Base-by-base conservation (phyloP, 2,888 invertebrate species). In the Diarsia dahlii region DNA sequence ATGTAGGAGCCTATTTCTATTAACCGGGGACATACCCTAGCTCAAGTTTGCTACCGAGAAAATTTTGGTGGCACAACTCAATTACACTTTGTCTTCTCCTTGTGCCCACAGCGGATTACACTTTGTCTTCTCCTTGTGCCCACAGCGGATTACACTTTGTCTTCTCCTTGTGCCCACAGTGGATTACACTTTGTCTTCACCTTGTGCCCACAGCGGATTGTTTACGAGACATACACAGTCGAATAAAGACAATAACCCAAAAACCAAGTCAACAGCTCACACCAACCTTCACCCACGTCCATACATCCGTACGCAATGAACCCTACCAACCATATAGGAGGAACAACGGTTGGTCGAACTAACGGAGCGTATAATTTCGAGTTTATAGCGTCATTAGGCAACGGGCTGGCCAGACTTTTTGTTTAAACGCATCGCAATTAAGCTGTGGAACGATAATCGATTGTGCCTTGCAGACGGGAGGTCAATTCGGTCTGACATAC, bases 351-450 rank as follows among this genome's bases (percentile, higher is more conserved):
- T 89, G 92, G 90, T 87, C 81, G 88, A 87, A 86, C 89, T 92
- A 94, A 92, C 94, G 91, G 94, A 94, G 91, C 95, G 94, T 94
- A 91, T 94, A 94, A 95, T 95, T 94, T 92, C 90, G 88, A 93
- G 90, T 95, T 95, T 95, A 95, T 94, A 89, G 94, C 92, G 90
- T 94, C 94, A 95, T 95, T 95, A 95, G 93, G 91, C 91, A 93
- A 91, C 90, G 92, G 87, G 89, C 89, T 88, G 89, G 87, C 89
- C 89, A 87, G 90, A 91, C 91, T 93, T 94, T 95, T 95, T 95
- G 93, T 92, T 93, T 91, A 88, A 90, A 86, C 85, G 90, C 92
- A 91, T 93, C 91, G 91, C 94, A 95, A 95, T 95, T 95, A 95
- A 94, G 92, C 91, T 92, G 92, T 92, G 95, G 93, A 94, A 92